phyloP scores from a whole-genome alignment of 2,113 vertebrate genomes.

The pig (Sus scrofa) region T2T-Sscrofa CM000813.6:81775501-81776000 shows the following conservation, averaged over 20 bases:
- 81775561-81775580: neutral
- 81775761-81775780: neutral
- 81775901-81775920: neutral
- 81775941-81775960: neutral
- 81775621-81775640: neutral
- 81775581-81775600: neutral
- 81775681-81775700: neutral
- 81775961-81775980: neutral
- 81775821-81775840: neutral
- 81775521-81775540: neutral
- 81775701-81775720: neutral
- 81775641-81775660: neutral
- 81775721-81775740: neutral
- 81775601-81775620: neutral
- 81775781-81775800: neutral
- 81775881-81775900: neutral
- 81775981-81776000: neutral
- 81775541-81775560: neutral
- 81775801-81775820: neutral
- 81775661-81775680: neutral
- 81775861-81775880: neutral
- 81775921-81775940: neutral
- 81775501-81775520: constrained; percentile 1
- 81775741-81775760: neutral
- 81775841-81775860: neutral